Base-by-base conservation (phyloP, 30 jellyfish, hydroid and myxozoan genomes). In the Sanderia malayensis region DNA sequence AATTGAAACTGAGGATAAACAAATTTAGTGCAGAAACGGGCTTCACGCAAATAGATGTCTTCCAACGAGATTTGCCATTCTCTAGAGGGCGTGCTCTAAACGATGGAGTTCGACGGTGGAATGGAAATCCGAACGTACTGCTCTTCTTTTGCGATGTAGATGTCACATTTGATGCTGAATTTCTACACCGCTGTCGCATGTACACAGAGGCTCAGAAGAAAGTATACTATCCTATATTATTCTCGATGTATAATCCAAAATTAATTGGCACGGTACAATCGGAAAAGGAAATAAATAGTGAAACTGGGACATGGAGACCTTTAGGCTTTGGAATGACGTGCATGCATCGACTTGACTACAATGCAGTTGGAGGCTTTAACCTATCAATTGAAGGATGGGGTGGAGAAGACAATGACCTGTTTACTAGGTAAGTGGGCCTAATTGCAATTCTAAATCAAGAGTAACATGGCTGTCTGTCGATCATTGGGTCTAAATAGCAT, bases 61-160 rank as follows among this genome's bases (percentile, higher is more conserved):
- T 76, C 66, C 63, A 86, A 26, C 47, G 70, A 69, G 83, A 89
- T 58, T 23, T 46, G 44, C 94, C 95, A 17, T 89, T 89, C 61
- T 76, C 85, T 52, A 76, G 97, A 10, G 97, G 97, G 46, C 84
- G 95, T 25, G 96, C 97, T 30, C 70, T 89, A 75, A 86, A 89
- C 74, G 97, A 89, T 61, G 97, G 97, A 46, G 93, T 89, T n/a
- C 49, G 53, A 25, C 89, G 97, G 21, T 89, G 97, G 97, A 89
- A 89, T 75, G 97, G 97, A 26, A 49, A 83, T 61, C 27, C 61
- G 11, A 78, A 89, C 63, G 95, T 83, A 0, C 69, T 83, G 19
- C 67, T 89, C 87, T 89, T 89, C 61, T 82, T 89, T 62, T 89
- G 97, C 59, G 97, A 89, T 59, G 85, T 89, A 24, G 97, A 89